Conservation (phyloP, 2,888 invertebrate genomes). For the Hylaea fasciaria region DNA sequence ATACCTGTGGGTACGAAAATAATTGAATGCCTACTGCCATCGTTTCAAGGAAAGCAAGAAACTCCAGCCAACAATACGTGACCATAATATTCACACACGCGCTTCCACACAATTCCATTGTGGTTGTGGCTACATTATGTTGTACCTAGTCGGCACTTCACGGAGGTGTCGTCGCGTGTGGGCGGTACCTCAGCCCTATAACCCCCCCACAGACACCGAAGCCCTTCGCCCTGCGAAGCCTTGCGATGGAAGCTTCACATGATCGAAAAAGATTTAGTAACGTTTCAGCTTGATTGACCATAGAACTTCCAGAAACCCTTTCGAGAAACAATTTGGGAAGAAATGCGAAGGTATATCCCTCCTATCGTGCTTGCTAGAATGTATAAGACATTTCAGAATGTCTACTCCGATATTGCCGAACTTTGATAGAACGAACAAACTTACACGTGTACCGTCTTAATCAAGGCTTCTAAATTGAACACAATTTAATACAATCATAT, state of each 20-base stretch:
- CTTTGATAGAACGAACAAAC: too few species aligned
- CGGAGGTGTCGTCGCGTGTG: slow-evolving; percentile 58
- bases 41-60: background rate
- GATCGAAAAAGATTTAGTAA: slow-evolving; percentile 32
- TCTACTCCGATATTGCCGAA: slow-evolving; percentile 22
- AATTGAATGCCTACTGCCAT: too few species aligned
- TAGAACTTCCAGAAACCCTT: slow-evolving; percentile 16
- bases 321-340: slow-evolving; percentile 20
- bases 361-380: slow-evolving; percentile 18
- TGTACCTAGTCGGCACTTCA: slow-evolving; percentile 43
- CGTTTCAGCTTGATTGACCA: slow-evolving; percentile 19
- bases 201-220: slow-evolving; percentile 30
- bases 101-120: slow-evolving; percentile 28
- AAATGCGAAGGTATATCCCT: slow-evolving; percentile 10
- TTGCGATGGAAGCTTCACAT: slow-evolving; percentile 35
- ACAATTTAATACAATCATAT: slow-evolving; percentile 36
- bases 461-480: slow-evolving; percentile 28
- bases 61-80: slow-evolving; percentile 3
- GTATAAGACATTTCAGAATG: background rate
- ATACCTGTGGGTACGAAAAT: too few species aligned
- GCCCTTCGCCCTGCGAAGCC: slow-evolving; percentile 27
- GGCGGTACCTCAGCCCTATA: slow-evolving; percentile 53
- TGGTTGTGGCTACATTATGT: slow-evolving; percentile 41
- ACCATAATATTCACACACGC: slow-evolving; percentile 33
- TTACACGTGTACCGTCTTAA: slow-evolving; percentile 18